Conservation (phyloP, 2,113 vertebrate species). For the Austrofundulus limnaeus region DNA sequence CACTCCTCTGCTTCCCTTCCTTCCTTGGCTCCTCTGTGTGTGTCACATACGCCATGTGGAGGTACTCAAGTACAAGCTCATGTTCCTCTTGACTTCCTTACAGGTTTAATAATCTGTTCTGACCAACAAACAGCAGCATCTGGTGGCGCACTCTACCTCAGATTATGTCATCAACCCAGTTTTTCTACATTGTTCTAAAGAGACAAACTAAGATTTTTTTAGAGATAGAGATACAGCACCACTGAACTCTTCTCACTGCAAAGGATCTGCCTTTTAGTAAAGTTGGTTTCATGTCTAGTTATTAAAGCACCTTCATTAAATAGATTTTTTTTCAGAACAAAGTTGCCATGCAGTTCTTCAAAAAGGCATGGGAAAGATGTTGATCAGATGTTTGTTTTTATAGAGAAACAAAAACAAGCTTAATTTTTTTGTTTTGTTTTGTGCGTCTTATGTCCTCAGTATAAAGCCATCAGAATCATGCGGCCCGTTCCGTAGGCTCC, state of each 20-base stretch:
- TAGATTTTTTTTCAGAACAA: not conserved
- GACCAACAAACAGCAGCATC: not conserved
- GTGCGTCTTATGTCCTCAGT: slow-evolving; percentile 70
- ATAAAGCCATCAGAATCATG: slow-evolving; percentile 83
- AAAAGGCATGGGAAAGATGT: not conserved
- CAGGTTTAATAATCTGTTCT: not conserved
- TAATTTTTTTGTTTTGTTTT: not conserved
- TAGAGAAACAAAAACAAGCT: not conserved
- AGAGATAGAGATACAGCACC: too few relatives aligned
- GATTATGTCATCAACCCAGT: too few relatives aligned
- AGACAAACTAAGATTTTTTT: too few relatives aligned
- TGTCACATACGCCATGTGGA: slow-evolving; percentile 90
- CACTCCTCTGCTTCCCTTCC: slow-evolving; percentile 91
- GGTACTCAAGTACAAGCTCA: slow-evolving; percentile 68
- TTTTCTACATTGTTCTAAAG: too few relatives aligned
- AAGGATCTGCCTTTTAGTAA: too few relatives aligned
- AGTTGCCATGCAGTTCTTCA: not conserved
- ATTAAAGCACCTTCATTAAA: not conserved
- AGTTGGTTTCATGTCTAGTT: not conserved
- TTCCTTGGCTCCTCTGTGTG: slow-evolving; percentile 87
- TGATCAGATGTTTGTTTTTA: not conserved
- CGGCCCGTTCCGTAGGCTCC: slow-evolving; percentile 85
- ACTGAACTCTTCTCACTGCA: too few relatives aligned
- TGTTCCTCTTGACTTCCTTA: too few relatives aligned
- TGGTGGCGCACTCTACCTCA: too few relatives aligned